Base-by-base conservation (phyloP, 2,797 vertebrate species). In the Lepilemur septentrionalis region DNA sequence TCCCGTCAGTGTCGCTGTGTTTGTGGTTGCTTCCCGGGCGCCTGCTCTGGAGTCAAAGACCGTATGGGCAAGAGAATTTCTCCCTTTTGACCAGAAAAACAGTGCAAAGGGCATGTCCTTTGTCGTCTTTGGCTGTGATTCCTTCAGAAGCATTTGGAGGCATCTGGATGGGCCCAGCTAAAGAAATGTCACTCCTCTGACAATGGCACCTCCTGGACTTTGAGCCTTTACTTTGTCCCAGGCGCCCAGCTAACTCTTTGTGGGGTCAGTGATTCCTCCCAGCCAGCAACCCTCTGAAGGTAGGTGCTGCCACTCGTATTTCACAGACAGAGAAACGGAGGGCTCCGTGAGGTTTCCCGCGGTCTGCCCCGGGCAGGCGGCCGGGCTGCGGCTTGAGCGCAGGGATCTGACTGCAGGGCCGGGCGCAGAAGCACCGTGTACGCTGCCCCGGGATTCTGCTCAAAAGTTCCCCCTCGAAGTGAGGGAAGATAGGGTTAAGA, bases 1-100 rank as follows among this genome's bases (percentile, higher is more conserved):
- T 7, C 8, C 52, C 61, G 32, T n/a, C 0, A 14, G 20, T 7
- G 4, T 38, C 22, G 23, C 43, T 57, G n/a, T 12, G 52, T 55
- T 5, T 48, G 80, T 14, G 35, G 67, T 55, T 8, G 11, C 10
- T 69, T 65, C 59, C 43, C 9, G 35, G 18, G 25, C 0, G 23
- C 17, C 73, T 46, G 17, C 46, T 59, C 32, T 75, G 46, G 57
- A 55, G 57, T 50, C 83, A 28, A 85, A 43, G 52, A 76, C 35
- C 1, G 0, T 15, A 67, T 38, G 28, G 28, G 43, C 38, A 46
- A 55, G 61, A 89, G 30, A 72, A 30, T 69, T 2, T 75, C 32
- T 91, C 46, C n/a, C 69, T 43, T 83, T 76, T 4, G 13, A 69
- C 70, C 35, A 89, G 81, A 63, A 84, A 86, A 92, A 30, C 38